These are phyloP conservation scores for Mionectes olivaceus DNA, from an alignment of 2,797 vertebrate genomes.

Conservation along the genomic window DNA sequence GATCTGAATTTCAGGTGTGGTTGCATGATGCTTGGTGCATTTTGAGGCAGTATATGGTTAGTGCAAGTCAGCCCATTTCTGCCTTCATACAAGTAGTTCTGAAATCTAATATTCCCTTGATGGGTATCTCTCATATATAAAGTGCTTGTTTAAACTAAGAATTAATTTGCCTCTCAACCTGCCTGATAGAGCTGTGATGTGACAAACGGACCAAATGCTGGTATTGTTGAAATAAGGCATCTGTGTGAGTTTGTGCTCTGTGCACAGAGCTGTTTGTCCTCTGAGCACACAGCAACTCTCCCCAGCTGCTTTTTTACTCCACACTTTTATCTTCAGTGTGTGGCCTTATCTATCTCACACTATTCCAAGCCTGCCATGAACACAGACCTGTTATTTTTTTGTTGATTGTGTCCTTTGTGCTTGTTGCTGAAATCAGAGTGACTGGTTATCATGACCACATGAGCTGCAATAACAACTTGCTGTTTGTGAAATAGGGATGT, in stretches of 20 bases:
- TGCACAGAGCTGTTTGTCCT: not conserved
- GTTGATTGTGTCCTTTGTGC: accelerated
- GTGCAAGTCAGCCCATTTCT: not conserved
- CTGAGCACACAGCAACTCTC: not conserved
- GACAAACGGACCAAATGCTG: not conserved
- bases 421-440: not conserved
- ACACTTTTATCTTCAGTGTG: not conserved
- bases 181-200: not conserved
- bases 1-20: not conserved
- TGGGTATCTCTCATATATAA: not conserved
- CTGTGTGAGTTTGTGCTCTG: not conserved
- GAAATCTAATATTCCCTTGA: not conserved
- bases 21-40: not conserved
- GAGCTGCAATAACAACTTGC: not conserved
- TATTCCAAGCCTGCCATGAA: not conserved
- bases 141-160: not conserved
- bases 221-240: not conserved
- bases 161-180: not conserved
- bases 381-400: not conserved
- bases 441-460: accelerated
- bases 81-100: not conserved
- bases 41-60: not conserved
- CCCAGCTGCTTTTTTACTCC: not conserved
- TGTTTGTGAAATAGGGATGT: not conserved
- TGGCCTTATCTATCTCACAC: conserved; percentile 8